Evolutionary conservation across 2,113 vertebrate genomes (phyloP).

Genomic region (Chaetorhynchus papuensis): DNA sequence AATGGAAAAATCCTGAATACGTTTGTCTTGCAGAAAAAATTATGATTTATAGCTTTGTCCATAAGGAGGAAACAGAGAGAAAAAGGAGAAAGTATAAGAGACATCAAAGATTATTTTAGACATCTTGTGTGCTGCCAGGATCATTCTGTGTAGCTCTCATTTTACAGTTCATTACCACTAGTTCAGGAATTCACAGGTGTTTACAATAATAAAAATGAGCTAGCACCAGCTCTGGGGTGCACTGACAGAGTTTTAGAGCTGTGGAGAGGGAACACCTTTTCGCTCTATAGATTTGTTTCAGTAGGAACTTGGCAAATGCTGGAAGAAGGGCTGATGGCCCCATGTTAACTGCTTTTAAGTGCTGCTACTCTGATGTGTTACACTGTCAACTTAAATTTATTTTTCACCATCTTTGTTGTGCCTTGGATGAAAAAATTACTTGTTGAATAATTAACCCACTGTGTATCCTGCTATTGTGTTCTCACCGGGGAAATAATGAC

Average conservation of each 20-base stretch:
- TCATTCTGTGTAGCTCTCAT: neutral
- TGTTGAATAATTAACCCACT: neutral
- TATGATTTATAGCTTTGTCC: neutral
- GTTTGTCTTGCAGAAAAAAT: neutral
- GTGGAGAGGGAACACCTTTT: neutral
- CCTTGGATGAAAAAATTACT: neutral
- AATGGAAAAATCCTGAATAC: neutral
- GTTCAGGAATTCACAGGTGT: neutral
- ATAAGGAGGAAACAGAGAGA: neutral
- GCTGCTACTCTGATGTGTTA: neutral
- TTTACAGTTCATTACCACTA: neutral
- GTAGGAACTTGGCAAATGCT: neutral
- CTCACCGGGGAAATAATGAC: neutral
- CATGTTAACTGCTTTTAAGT: neutral
- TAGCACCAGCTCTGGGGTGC: neutral
- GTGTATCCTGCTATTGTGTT: neutral
- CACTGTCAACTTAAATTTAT: neutral
- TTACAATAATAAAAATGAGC: neutral
- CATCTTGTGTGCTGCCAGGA: neutral
- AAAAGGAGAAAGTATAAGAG: neutral
- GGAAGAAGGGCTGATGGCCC: neutral
- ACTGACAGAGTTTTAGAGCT: neutral
- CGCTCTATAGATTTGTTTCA: neutral
- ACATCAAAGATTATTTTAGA: neutral
- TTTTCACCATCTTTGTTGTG: neutral